Evolutionary conservation across 2,113 vertebrate genomes (phyloP).

Genomic region (Oceanites oceanicus): DNA sequence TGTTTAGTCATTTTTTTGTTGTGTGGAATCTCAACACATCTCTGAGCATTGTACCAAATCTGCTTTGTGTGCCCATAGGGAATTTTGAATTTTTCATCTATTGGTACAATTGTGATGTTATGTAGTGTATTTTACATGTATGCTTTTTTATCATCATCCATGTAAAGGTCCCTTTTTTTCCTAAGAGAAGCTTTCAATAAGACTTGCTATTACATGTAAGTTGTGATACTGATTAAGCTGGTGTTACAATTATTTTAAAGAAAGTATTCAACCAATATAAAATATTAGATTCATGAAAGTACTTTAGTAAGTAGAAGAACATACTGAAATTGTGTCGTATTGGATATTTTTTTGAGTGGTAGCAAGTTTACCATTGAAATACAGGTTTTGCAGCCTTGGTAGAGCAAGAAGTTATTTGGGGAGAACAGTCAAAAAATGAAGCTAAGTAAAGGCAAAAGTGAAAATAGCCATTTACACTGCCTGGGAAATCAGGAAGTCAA

Average conservation of each 20-base stretch:
- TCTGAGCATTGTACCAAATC: neutral
- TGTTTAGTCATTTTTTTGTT: neutral
- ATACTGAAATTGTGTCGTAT: neutral
- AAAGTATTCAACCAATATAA: neutral
- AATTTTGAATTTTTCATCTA: neutral
- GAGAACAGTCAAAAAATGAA: neutral
- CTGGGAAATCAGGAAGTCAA: neutral
- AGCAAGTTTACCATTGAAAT: neutral
- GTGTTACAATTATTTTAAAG: neutral
- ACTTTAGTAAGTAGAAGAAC: neutral
- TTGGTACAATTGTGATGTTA: neutral
- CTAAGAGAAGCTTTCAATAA: neutral
- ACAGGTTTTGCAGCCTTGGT: neutral
- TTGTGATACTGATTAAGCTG: neutral
- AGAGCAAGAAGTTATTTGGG: neutral
- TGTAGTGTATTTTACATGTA: neutral
- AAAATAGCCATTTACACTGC: neutral
- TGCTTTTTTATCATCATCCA: neutral
- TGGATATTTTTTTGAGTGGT: neutral
- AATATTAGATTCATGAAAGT: neutral
- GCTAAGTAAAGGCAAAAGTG: neutral
- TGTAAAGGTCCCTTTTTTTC: neutral
- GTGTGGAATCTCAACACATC: neutral
- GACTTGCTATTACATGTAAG: neutral
- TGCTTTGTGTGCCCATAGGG: neutral